Conservation (phyloP, 1,140 invertebrate species). For the Drosophila nikananu region DNA sequence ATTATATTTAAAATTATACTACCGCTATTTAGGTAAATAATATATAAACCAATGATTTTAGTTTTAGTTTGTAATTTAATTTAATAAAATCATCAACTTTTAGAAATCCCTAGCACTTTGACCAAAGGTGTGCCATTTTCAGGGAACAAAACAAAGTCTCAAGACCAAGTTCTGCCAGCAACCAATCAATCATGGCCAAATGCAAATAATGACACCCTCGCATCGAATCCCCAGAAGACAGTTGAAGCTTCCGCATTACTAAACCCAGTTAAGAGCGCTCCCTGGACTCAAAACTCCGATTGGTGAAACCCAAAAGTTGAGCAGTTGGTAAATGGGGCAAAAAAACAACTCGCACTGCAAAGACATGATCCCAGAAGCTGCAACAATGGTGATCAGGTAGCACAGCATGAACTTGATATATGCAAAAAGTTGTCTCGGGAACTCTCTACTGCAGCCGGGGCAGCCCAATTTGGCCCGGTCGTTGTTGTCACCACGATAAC, state of each 20-base stretch:
- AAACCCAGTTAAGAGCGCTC: constrained; percentile 37
- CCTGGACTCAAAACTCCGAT: constrained; percentile 33
- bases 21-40: background rate
- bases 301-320: constrained; percentile 46
- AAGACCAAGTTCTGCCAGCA: background rate
- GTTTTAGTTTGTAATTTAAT: background rate
- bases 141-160: background rate
- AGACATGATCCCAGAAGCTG: constrained; percentile 53
- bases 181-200: constrained; percentile 66
- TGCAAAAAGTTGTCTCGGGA: constrained; percentile 61
- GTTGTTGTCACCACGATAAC: constrained; percentile 75
- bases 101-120: background rate
- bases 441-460: constrained; percentile 14
- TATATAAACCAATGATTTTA: background rate
- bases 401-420: constrained; percentile 47
- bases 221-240: background rate
- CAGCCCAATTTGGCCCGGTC: constrained; percentile 67
- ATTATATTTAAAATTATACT: background rate
- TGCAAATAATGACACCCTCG: constrained; percentile 60
- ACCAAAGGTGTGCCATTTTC: background rate
- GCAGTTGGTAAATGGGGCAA: constrained; percentile 67
- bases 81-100: background rate
- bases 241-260: constrained; percentile 61
- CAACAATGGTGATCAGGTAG: constrained; percentile 62
- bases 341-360: constrained; percentile 45